These are phyloP conservation scores for Galleria mellonella DNA, from an alignment of 1,140 invertebrate genomes.

Conservation along the genomic window DNA sequence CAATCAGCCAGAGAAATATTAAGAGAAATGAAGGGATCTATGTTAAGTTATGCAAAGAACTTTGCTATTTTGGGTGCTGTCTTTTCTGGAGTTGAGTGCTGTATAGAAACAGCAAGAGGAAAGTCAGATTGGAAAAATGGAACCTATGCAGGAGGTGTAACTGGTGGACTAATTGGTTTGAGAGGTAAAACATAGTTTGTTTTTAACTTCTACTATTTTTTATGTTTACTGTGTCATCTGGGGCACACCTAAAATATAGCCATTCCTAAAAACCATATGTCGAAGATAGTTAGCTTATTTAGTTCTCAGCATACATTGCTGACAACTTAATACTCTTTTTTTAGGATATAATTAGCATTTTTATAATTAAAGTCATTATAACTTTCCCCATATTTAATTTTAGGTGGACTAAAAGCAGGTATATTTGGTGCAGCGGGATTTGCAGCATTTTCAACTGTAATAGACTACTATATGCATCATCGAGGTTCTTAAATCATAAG, in stretches of 20 bases:
- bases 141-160: slow-evolving; percentile 93
- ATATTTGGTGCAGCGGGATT: slow-evolving; percentile 94
- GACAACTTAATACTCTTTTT: no score
- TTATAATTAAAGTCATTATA: neutral
- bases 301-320: no score
- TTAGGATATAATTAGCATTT: no score
- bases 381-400: slow-evolving; percentile 52
- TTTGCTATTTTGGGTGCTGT: slow-evolving; percentile 96
- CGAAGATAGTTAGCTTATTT: no score
- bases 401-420: slow-evolving; percentile 95
- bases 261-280: neutral
- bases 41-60: slow-evolving; percentile 96
- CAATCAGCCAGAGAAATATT: slow-evolving; percentile 90
- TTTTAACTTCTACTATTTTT: neutral
- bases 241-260: neutral
- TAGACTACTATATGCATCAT: slow-evolving; percentile 94
- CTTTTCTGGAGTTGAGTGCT: slow-evolving; percentile 95
- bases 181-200: slow-evolving; percentile 78
- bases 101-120: slow-evolving; percentile 93
- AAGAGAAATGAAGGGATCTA: slow-evolving; percentile 93
- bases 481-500: slow-evolving; percentile 18
- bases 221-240: neutral
- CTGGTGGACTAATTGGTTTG: slow-evolving; percentile 95
- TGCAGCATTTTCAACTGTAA: slow-evolving; percentile 95
- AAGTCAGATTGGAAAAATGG: slow-evolving; percentile 98